Evolutionary conservation across 2,113 vertebrate species (phyloP).

Genomic region (Montifringilla adamsi): DNA sequence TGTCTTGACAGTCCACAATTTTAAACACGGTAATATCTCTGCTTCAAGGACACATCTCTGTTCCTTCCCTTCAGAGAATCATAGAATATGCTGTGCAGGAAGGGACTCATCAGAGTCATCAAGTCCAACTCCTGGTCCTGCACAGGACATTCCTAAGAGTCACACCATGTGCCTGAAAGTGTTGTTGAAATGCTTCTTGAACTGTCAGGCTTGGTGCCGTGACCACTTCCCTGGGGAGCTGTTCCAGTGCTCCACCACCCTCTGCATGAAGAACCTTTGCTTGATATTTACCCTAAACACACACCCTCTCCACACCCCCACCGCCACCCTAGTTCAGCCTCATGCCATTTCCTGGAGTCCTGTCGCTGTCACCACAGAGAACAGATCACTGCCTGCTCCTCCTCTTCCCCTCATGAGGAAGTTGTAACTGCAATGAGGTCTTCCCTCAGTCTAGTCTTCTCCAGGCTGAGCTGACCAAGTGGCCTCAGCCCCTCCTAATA

Average conservation of each 20-base stretch:
- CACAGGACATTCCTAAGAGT: background rate
- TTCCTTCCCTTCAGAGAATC: background rate
- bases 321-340: rapidly evolving
- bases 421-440: background rate
- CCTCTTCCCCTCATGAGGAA: background rate
- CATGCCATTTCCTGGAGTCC: background rate
- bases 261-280: background rate
- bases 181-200: background rate
- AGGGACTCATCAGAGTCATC: background rate
- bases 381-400: background rate
- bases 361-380: background rate
- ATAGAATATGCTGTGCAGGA: background rate
- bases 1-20: background rate
- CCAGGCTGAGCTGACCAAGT: background rate
- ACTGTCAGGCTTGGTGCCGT: background rate
- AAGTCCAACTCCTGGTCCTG: background rate
- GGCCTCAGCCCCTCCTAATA: rapidly evolving
- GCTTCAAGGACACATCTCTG: background rate
- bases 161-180: background rate
- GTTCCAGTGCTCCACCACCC: background rate
- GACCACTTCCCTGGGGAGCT: background rate
- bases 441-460: background rate
- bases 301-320: rapidly evolving
- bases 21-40: background rate
- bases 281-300: background rate